Conservation (phyloP, 1,140 invertebrate genomes). For the Tigriopus japonicus region DNA sequence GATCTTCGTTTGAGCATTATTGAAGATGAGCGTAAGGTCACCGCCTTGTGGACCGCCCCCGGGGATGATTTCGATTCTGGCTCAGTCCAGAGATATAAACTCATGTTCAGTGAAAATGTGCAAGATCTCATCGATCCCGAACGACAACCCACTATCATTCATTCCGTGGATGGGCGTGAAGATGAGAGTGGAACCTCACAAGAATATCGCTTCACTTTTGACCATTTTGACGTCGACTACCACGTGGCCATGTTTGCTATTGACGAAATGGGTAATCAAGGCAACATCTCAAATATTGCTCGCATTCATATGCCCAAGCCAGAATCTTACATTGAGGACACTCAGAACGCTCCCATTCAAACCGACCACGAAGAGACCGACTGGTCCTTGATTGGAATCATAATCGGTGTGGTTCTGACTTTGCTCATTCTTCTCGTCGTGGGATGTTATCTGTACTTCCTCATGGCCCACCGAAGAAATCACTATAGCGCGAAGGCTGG, state of each 20-base stretch:
- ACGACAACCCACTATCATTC: not conserved
- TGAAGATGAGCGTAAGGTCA: constrained; percentile 19
- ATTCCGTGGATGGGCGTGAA: not conserved
- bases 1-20: constrained; percentile 21
- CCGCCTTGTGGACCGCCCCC: constrained; percentile 22
- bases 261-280: constrained; percentile 11
- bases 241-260: constrained; percentile 2
- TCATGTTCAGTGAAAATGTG: constrained; percentile 2
- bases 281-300: constrained; percentile 11
- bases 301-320: not conserved
- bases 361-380: not conserved
- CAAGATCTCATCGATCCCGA: not conserved
- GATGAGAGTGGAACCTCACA: not conserved
- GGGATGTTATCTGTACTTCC: not conserved
- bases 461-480: not conserved
- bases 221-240: not conserved
- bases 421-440: constrained; percentile 6
- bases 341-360: not conserved
- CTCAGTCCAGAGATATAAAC: constrained; percentile 13
- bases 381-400: constrained; percentile 6
- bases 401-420: not conserved
- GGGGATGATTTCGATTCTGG: constrained; percentile 23
- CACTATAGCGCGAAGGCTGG: not conserved
- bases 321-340: not conserved
- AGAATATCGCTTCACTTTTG: not conserved